phyloP scores from a whole-genome alignment of 2,113 vertebrate species.

The Nothocercus nigrocapillus region DNA sequence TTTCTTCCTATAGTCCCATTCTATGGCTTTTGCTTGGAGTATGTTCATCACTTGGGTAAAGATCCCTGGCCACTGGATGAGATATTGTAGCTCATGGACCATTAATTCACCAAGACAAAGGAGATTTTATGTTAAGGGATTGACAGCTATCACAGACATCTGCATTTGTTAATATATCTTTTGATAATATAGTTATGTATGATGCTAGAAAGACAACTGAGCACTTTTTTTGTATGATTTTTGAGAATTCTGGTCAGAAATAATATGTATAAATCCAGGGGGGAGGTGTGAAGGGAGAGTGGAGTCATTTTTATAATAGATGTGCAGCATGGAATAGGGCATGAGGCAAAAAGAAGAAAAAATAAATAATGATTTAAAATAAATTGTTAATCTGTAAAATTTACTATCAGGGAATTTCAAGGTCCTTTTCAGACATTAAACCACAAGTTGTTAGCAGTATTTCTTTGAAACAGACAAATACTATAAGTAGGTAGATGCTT shows the following conservation, averaged over 20 bases:
- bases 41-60: not conserved
- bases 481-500: not conserved
- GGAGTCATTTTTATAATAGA: accelerated
- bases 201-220: not conserved
- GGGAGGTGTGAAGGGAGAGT: too few species aligned
- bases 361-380: not conserved
- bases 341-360: not conserved
- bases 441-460: not conserved
- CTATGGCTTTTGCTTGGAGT: not conserved
- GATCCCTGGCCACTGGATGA: not conserved
- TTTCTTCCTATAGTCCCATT: not conserved
- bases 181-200: too few species aligned
- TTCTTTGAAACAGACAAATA: not conserved
- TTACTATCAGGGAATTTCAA: not conserved
- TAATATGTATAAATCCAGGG: accelerated
- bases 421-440: not conserved
- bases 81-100: not conserved
- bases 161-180: not conserved
- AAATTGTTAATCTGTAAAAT: not conserved
- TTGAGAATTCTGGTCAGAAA: not conserved
- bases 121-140: not conserved
- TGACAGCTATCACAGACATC: not conserved
- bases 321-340: not conserved
- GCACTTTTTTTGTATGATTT: not conserved
- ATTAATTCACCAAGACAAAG: not conserved